Evolutionary conservation across 2,797 vertebrate species (phyloP).

Genomic region (Pogonophryne albipinna): DNA sequence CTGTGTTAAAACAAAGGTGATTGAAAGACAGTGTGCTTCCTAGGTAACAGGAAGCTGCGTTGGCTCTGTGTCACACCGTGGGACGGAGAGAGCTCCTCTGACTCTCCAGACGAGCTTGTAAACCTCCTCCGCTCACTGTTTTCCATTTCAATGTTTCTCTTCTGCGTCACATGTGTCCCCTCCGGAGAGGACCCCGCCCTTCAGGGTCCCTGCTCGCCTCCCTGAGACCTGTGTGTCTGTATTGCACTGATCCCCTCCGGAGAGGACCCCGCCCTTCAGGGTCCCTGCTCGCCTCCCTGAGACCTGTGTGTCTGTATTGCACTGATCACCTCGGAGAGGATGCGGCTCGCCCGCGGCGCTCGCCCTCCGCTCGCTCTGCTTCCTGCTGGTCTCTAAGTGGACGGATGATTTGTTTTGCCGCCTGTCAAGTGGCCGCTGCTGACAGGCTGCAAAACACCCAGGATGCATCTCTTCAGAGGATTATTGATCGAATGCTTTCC

Average conservation of each 20-base stretch:
- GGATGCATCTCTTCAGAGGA: constrained; percentile 24
- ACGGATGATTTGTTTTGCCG: constrained; percentile 76
- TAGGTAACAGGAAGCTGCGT: too few species aligned
- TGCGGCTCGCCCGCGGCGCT: constrained; percentile 57
- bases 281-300: constrained; percentile 8
- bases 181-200: not conserved
- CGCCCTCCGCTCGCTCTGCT: constrained; percentile 52
- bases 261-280: not conserved
- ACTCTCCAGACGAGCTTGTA: too few species aligned
- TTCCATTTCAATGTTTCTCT: too few species aligned
- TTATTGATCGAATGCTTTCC: constrained; percentile 65
- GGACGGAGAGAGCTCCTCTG: too few species aligned
- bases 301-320: constrained; percentile 41
- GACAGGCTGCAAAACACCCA: constrained; percentile 60
- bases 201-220: not conserved
- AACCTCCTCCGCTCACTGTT: too few species aligned
- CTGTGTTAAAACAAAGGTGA: too few species aligned
- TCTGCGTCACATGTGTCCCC: too few species aligned
- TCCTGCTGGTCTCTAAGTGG: constrained; percentile 50
- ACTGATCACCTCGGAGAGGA: constrained; percentile 73
- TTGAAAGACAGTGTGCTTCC: too few species aligned
- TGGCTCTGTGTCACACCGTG: too few species aligned
- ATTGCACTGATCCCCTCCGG: too few species aligned
- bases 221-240: too few species aligned
- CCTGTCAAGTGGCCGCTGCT: constrained; percentile 65